Evolutionary conservation across 2,113 vertebrate genomes (phyloP).

Genomic region (Scomber japonicus): DNA sequence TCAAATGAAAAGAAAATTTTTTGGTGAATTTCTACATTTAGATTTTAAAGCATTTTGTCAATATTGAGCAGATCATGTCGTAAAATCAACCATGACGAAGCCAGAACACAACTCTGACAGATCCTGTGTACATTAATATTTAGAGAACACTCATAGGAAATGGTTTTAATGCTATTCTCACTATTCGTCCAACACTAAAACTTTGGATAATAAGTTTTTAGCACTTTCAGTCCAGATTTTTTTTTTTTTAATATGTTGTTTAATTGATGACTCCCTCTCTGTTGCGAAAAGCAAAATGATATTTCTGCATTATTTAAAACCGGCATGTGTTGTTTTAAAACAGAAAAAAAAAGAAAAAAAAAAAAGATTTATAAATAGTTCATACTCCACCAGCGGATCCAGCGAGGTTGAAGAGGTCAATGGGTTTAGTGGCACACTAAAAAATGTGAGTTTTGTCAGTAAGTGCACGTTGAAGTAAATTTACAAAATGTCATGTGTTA

Average conservation of each 20-base stretch:
- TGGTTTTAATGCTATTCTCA: too few species aligned
- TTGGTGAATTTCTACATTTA: too few species aligned
- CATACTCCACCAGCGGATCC: slow-evolving; percentile 52
- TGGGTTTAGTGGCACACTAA: slow-evolving; percentile 56
- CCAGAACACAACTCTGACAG: too few species aligned
- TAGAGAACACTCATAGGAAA: too few species aligned
- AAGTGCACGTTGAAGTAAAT: slow-evolving; percentile 23
- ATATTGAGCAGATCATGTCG: too few species aligned
- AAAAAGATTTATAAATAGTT: slow-evolving; percentile 42
- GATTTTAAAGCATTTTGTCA: too few species aligned
- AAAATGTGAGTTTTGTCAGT: slow-evolving; percentile 53
- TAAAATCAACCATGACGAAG: too few species aligned
- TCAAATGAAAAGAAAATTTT: too few species aligned
- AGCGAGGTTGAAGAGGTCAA: slow-evolving; percentile 53
- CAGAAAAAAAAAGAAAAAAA: neutral
- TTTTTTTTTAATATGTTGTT: too few species aligned
- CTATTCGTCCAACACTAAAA: too few species aligned
- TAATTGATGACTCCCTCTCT: neutral
- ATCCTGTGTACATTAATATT: too few species aligned
- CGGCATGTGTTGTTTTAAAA: neutral
- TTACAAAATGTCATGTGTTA: slow-evolving; percentile 1
- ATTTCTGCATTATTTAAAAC: neutral
- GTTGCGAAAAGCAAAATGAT: neutral
- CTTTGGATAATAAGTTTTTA: neutral
- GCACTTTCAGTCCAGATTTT: neutral